Evolutionary conservation across 92 coral and sea anemone species (phyloP), one percentile per base, ranked within the genome.

Genomic region (Porites cylindrica): DNA sequence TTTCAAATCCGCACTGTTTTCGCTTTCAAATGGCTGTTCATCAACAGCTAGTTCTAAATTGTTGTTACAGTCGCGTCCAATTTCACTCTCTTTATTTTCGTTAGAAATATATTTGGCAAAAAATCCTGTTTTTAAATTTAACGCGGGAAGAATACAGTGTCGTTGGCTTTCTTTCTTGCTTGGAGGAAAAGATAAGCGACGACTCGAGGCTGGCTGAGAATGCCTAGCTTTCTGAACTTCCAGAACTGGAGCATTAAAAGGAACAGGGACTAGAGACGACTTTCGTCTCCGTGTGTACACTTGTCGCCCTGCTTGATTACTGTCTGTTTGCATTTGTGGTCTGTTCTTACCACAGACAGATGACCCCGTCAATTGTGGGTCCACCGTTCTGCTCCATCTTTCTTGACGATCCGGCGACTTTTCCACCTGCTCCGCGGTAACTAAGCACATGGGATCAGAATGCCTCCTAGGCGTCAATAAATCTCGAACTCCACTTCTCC

Each of bases 241-340:
- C 14, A 67, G 82, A 53, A 70, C 54, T 7, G 78, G 78, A 20
- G 78, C 18, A 14, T 29, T 66, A 20, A 90, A 90, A 9, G 93
- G 93, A 3, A 90, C 87, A 0, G 93, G 93, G 10, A 90, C 93
- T 3, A 90, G 79, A 4, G 93, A 90, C 0, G 93, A 86, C 79
- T 90, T 90, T 51, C 93, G 77, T 53, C 81, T 21, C 66, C 87
- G 21, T 9, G 60, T 54, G 3, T n/a, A 18, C 16, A 58, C 52
- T 43, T 21, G 8, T 7, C n/a, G 51, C 13, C 64, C 26, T 5
- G 50, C 13, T 19, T 47, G 71, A 50, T 20, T 79, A 75, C 51
- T 10, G 67, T 68, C 65, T 60, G 64, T 72, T 72, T 29, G 65
- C 78, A 26, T 14, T 32, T 72, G 70, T 19, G 60, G 69, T 29